phyloP scores from a whole-genome alignment of 2,113 vertebrate genomes.

The Forbesichthys agassizii region DNA sequence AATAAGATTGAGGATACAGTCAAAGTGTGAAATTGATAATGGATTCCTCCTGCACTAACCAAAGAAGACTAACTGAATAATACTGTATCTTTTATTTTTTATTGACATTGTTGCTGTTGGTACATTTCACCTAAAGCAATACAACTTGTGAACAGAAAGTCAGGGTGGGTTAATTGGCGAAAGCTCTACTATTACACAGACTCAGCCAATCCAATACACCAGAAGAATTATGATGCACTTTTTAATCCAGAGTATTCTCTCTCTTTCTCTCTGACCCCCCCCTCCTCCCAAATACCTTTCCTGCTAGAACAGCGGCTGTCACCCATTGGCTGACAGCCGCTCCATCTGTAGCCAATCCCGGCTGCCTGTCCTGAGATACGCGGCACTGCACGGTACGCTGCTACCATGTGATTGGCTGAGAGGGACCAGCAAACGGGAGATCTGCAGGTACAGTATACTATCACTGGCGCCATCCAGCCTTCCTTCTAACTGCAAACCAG shows the following conservation, averaged over 20 bases:
- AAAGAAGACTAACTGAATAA: background rate
- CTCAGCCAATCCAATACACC: constrained; percentile 39
- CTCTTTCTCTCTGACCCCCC: constrained; percentile 12
- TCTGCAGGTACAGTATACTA: constrained; percentile 39
- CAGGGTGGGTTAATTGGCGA: constrained; percentile 29
- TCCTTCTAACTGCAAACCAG: constrained; percentile 53
- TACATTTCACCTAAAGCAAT: constrained; percentile 8
- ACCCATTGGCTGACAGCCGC: constrained; percentile 51
- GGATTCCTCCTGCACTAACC: too few species aligned
- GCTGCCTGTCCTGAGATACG: constrained; percentile 28
- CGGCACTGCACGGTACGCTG: constrained; percentile 17
- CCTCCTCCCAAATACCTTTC: background rate
- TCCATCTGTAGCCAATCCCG: constrained; percentile 30
- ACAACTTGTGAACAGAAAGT: constrained; percentile 29
- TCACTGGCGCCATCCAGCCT: constrained; percentile 42
- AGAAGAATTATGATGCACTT: constrained; percentile 56
- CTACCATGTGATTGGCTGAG: constrained; percentile 37
- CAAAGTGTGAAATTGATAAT: too few species aligned
- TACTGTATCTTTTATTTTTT: background rate
- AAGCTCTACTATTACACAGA: constrained; percentile 14
- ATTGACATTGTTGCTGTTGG: background rate
- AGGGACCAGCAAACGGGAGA: constrained; percentile 38
- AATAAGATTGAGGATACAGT: too few species aligned
- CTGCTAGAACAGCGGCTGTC: background rate
- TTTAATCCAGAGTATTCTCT: constrained; percentile 38